Evolutionary conservation across 2,113 vertebrate species (phyloP).

Genomic region (Columba livia): DNA sequence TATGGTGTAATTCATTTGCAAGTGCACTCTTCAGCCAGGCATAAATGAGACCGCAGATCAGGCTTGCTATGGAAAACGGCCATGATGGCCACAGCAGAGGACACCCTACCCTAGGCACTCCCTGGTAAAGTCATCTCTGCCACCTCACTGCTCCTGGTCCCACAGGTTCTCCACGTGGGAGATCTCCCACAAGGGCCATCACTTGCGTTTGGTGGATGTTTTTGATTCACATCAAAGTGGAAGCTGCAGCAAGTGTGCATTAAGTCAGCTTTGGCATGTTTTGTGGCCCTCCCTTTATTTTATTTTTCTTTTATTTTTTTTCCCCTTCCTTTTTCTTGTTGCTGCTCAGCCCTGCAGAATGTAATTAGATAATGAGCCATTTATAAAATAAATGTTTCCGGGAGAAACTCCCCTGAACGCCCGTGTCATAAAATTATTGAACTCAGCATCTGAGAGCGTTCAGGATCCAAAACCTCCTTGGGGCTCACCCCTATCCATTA

Average conservation of each 20-base stretch:
- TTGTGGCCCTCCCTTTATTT: neutral
- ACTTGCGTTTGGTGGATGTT: accelerated
- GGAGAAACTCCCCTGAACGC: constrained; percentile 55
- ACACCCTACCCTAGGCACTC: neutral
- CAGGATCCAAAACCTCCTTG: constrained; percentile 20
- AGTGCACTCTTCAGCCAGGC: constrained; percentile 66
- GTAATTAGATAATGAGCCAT: constrained; percentile 62
- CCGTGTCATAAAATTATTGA: constrained; percentile 52
- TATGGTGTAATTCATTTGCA: neutral
- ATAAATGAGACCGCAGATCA: constrained; percentile 55
- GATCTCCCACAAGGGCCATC: neutral
- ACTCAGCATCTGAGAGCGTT: neutral
- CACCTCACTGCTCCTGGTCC: neutral
- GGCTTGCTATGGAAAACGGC: neutral
- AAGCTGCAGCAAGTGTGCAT: neutral
- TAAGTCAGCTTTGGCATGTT: constrained; percentile 22
- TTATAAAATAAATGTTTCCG: constrained; percentile 61
- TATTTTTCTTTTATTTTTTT: neutral
- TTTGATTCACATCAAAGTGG: neutral
- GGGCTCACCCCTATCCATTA: constrained; percentile 55
- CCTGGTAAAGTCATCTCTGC: neutral
- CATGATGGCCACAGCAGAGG: neutral
- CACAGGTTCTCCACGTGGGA: neutral
- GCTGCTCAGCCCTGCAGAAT: constrained; percentile 23
- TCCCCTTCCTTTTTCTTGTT: neutral